phyloP scores from a whole-genome alignment of 2,113 vertebrate species.

The Crotalus viridis region DNA sequence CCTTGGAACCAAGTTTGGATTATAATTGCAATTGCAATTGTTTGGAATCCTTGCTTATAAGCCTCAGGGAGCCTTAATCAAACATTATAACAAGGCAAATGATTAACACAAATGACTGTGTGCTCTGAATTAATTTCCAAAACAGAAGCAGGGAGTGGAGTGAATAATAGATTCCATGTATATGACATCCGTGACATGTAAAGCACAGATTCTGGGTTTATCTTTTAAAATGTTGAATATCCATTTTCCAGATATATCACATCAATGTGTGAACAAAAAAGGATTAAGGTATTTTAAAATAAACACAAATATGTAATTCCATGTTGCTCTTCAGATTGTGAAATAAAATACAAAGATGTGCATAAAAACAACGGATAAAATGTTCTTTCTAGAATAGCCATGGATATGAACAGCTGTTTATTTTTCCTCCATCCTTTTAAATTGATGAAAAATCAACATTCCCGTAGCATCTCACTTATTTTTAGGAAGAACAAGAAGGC shows the following conservation, averaged over 20 bases:
- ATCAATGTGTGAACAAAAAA: neutral
- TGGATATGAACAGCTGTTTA: neutral
- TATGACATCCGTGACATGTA: neutral
- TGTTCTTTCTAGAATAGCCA: neutral
- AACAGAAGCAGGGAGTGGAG: neutral
- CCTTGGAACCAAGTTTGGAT: neutral
- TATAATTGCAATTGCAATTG: slow-evolving; percentile 1
- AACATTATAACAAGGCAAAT: neutral
- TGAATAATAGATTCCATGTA: neutral
- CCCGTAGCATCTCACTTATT: neutral
- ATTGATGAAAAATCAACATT: neutral
- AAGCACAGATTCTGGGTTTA: neutral
- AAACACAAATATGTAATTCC: neutral
- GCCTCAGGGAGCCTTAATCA: neutral
- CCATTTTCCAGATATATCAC: neutral
- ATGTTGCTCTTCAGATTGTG: neutral
- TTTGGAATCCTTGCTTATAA: slow-evolving; percentile 11
- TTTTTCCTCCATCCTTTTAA: neutral
- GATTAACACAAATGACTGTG: neutral
- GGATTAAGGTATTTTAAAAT: neutral
- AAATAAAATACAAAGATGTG: neutral
- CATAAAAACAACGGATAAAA: neutral
- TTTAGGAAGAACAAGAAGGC: neutral
- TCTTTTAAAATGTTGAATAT: neutral
- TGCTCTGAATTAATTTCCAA: neutral